Evolutionary conservation across 2,797 vertebrate species (phyloP).

Genomic region (Peromyscus eremicus): DNA sequence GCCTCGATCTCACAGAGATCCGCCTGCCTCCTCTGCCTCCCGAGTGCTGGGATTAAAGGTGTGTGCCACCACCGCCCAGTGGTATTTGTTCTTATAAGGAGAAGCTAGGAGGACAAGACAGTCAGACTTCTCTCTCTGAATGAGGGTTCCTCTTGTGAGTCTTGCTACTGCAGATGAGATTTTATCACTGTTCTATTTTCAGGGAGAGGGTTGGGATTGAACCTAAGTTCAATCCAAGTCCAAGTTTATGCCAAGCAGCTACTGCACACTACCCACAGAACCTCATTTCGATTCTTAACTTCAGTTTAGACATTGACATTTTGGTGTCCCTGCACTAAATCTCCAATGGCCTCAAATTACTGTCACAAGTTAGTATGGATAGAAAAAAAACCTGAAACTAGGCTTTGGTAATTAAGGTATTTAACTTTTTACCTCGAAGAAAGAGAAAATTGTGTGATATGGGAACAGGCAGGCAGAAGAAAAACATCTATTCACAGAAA

Average conservation of each 20-base stretch:
- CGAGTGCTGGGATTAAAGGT: too few species aligned
- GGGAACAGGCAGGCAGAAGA: too few species aligned
- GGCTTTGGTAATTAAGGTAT: conserved; percentile 13
- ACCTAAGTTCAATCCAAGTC: background rate
- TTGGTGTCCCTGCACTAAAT: background rate
- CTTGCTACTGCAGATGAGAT: background rate
- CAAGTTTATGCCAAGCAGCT: background rate
- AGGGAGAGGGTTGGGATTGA: background rate
- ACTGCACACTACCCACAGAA: background rate
- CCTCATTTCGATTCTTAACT: background rate
- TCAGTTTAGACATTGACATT: background rate
- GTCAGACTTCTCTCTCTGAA: background rate
- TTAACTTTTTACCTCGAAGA: background rate
- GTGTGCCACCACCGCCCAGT: too few species aligned
- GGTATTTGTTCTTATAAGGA: background rate
- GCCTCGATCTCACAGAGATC: too few species aligned
- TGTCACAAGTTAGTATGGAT: background rate
- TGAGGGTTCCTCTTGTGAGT: background rate
- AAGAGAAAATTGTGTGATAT: background rate
- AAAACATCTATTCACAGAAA: background rate
- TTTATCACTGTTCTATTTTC: background rate
- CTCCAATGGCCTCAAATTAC: background rate
- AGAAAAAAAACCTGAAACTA: background rate
- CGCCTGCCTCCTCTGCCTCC: too few species aligned
- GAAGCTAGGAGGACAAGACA: background rate